Percentiles rank a stretch among this genome's conserved stretches.
phyloP scores from a whole-genome alignment of 2,797 vertebrate species.

The Capromys pilorides region DNA sequence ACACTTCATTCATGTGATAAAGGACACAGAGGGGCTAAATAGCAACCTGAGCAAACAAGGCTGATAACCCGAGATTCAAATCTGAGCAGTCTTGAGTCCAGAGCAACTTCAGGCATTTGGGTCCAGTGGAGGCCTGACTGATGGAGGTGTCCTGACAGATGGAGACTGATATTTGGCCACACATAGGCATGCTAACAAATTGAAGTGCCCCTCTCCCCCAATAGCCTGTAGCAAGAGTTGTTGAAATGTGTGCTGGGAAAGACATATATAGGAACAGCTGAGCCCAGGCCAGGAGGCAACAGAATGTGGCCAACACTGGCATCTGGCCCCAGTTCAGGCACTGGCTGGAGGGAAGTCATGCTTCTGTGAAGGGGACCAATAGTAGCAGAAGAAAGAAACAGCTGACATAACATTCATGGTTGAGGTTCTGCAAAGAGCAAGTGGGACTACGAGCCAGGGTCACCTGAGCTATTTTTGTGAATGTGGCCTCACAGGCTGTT shows the following conservation, averaged over 20 bases:
- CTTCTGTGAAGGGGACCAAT: not conserved
- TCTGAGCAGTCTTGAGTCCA: not conserved
- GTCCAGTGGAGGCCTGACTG: fast-evolving
- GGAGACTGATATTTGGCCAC: fast-evolving
- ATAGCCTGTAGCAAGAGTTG: not conserved
- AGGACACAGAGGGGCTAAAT: not conserved
- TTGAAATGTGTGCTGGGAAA: not conserved
- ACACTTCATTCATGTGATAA: not conserved
- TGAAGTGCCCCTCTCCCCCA: not conserved
- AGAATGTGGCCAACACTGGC: not conserved
- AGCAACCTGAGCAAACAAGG: not conserved
- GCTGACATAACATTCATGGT: not conserved
- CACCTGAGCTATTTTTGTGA: not conserved
- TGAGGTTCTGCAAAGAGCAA: not conserved
- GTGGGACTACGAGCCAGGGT: not conserved
- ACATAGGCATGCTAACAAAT: not conserved
- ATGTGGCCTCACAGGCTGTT: not conserved
- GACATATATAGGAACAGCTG: not conserved
- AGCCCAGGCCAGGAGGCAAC: not conserved
- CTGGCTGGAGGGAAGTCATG: not conserved
- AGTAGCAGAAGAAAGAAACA: not conserved
- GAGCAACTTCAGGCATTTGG: not conserved
- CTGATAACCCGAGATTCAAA: not conserved
- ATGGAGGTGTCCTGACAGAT: fast-evolving
- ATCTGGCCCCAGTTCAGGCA: not conserved